These are phyloP conservation scores for Drosophila ustulata DNA, from an alignment of 2,888 invertebrate genomes.

Conservation along the genomic window DNA sequence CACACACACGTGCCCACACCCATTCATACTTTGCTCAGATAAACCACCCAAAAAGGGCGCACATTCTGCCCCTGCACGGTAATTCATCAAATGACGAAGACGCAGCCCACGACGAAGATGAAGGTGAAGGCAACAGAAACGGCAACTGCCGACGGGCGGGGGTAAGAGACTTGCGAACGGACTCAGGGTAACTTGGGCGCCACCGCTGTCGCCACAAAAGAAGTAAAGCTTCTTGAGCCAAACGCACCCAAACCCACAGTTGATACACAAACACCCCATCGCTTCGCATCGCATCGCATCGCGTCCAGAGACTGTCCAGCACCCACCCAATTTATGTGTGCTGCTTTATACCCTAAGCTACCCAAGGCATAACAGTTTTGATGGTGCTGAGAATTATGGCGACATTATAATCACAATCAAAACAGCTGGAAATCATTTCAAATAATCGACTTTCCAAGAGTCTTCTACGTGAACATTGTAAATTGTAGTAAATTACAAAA, in stretches of 20 bases:
- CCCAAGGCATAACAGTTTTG: constrained; percentile 20
- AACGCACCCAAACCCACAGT: constrained; percentile 34
- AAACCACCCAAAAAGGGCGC: constrained; percentile 63
- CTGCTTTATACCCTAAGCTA: constrained; percentile 31
- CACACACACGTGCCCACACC: constrained; percentile 21
- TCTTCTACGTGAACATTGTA: too few species aligned
- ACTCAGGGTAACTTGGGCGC: constrained; percentile 53
- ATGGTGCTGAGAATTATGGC: neutral
- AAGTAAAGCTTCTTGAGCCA: constrained; percentile 77
- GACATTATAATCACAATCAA: neutral
- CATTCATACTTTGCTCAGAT: constrained; percentile 22
- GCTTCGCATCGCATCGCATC: constrained; percentile 1
- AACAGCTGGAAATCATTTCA: neutral
- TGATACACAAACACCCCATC: constrained; percentile 22
- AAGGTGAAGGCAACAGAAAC: constrained; percentile 28
- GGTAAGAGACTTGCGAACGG: constrained; percentile 13
- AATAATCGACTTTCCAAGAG: too few species aligned
- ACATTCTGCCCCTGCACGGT: constrained; percentile 77
- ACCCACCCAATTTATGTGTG: constrained; percentile 44
- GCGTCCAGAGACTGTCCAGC: constrained; percentile 71
- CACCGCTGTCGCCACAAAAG: constrained; percentile 69
- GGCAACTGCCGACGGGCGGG: constrained; percentile 39
- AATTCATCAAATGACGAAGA: constrained; percentile 83
- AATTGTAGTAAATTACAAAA: too few species aligned
- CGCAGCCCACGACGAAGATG: constrained; percentile 53